Evolutionary conservation across 2,888 invertebrate genomes (phyloP).

Genomic region (Galerucella pusilla): DNA sequence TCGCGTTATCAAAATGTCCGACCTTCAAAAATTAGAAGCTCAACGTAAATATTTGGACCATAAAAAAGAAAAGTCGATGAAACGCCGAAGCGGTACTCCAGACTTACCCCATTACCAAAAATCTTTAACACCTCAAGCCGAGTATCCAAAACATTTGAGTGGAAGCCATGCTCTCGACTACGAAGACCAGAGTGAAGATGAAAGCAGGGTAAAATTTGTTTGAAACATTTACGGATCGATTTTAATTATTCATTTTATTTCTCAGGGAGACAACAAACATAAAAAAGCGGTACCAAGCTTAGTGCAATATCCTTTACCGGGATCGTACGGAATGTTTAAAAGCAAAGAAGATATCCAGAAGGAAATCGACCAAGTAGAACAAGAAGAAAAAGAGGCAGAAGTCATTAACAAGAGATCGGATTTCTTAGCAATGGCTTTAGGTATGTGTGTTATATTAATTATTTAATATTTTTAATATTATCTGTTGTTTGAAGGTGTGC

Average conservation of each 20-base stretch:
- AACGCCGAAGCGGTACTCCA: slow-evolving; percentile 69
- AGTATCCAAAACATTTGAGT: slow-evolving; percentile 27
- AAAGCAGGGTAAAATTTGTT: slow-evolving; percentile 50
- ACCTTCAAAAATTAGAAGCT: slow-evolving; percentile 81
- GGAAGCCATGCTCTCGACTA: slow-evolving; percentile 75
- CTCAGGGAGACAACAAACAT: not conserved
- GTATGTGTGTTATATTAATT: slow-evolving; percentile 16
- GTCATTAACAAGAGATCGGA: slow-evolving; percentile 62
- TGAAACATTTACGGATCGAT: not conserved
- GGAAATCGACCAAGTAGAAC: slow-evolving; percentile 38
- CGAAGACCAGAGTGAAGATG: slow-evolving; percentile 66
- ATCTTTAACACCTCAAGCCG: slow-evolving; percentile 45
- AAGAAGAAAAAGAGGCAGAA: slow-evolving; percentile 44
- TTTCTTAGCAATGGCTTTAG: slow-evolving; percentile 69
- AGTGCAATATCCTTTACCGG: slow-evolving; percentile 63
- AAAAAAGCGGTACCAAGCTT: slow-evolving; percentile 58
- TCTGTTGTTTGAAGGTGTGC: slow-evolving; percentile 58
- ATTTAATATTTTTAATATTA: not conserved
- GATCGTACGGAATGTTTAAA: slow-evolving; percentile 49
- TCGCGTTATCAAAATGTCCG: slow-evolving; percentile 83
- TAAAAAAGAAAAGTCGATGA: slow-evolving; percentile 61
- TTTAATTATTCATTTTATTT: slow-evolving; percentile 2
- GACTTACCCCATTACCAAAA: slow-evolving; percentile 32
- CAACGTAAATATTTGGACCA: slow-evolving; percentile 73
- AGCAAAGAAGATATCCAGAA: slow-evolving; percentile 44